Percentiles rank a stretch among this genome's conserved stretches.
Evolutionary conservation across 2,113 vertebrate species (phyloP).

Genomic region (Bubalus kerabau): DNA sequence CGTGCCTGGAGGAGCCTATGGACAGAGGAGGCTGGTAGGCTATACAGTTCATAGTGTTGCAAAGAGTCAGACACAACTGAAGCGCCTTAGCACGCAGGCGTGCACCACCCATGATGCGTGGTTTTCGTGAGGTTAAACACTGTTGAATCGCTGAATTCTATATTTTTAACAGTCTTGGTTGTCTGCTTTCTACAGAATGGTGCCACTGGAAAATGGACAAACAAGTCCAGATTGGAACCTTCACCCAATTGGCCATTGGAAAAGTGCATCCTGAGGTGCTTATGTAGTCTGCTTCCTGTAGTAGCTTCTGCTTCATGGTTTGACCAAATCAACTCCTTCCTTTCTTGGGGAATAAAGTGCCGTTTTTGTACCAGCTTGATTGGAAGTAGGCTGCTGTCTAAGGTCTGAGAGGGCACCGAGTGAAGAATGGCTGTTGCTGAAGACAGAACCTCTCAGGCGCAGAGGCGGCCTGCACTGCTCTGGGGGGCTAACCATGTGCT

Average conservation of each 20-base stretch:
- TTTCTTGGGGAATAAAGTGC: background rate
- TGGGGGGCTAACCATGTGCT: background rate
- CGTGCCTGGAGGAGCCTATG: background rate
- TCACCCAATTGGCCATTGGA: background rate
- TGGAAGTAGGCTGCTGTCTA: background rate
- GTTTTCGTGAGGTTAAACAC: slow-evolving; percentile 49
- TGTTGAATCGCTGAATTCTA: background rate
- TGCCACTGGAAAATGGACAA: background rate
- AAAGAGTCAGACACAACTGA: background rate
- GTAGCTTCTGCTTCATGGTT: background rate
- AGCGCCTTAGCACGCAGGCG: rapidly evolving
- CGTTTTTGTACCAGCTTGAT: background rate
- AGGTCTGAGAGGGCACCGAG: background rate
- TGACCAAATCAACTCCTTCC: background rate
- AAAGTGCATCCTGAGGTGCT: background rate
- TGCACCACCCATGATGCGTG: background rate
- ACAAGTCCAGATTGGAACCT: background rate
- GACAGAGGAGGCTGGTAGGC: background rate
- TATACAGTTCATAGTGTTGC: background rate
- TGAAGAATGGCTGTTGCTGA: background rate
- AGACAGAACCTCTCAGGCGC: background rate
- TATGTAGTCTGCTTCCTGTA: background rate
- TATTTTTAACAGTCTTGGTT: slow-evolving; percentile 37
- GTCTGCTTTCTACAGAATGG: background rate
- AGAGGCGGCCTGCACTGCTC: background rate